Conservation (phyloP, 1,140 invertebrate species). For the Panulirus ornatus region DNA sequence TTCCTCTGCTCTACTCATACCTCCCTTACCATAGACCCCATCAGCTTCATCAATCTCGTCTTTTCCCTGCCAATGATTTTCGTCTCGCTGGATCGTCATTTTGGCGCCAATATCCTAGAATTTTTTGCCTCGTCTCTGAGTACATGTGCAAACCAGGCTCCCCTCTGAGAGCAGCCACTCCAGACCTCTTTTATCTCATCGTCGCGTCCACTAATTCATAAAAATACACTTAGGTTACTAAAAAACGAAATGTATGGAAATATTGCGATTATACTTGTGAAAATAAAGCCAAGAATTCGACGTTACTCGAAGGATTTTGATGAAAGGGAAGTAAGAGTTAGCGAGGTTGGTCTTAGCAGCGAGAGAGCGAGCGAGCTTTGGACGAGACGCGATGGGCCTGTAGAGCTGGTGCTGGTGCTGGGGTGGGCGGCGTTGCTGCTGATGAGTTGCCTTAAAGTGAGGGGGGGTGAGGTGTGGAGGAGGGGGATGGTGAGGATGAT, state of each 20-base stretch:
- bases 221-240: no score
- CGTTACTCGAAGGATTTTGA: neutral
- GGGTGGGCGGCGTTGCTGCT: no score
- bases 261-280: no score
- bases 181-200: neutral
- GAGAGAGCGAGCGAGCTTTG: no score
- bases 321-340: neutral
- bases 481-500: neutral
- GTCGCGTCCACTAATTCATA: no score
- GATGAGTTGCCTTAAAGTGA: neutral
- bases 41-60: no score
- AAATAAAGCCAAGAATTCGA: no score
- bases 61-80: neutral
- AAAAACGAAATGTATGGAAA: no score
- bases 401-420: no score
- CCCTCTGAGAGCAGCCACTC: neutral
- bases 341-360: neutral
- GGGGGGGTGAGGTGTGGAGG: neutral
- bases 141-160: neutral
- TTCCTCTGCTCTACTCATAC: no score
- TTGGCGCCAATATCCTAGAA: neutral
- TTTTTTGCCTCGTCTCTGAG: slow-evolving; percentile 1
- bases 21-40: no score
- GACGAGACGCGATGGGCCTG: no score
- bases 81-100: neutral